Conservation (phyloP, 2,113 vertebrate species). For the Geococcyx californianus region DNA sequence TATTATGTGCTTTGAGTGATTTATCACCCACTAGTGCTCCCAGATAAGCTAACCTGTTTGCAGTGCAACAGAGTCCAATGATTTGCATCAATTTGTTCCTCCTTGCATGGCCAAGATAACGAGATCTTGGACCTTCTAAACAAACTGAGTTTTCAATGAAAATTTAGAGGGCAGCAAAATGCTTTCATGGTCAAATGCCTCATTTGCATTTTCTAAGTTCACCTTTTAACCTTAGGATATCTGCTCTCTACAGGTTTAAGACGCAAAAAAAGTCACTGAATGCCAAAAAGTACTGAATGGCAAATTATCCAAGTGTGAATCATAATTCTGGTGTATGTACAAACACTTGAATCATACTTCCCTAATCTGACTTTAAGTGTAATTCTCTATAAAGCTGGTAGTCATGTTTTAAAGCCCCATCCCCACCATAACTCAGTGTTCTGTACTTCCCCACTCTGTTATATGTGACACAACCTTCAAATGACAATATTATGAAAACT, state of each 20-base stretch:
- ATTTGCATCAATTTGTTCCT: background rate
- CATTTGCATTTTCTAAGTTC: background rate
- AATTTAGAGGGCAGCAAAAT: conserved; percentile 15
- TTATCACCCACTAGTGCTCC: background rate
- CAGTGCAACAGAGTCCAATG: background rate
- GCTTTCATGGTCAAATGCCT: conserved; percentile 16
- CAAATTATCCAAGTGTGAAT: background rate
- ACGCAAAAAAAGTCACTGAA: background rate
- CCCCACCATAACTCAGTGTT: background rate
- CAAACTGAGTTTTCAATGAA: background rate
- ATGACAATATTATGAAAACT: background rate
- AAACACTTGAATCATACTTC: background rate
- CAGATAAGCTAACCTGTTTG: background rate
- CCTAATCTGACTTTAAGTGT: background rate
- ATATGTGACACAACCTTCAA: background rate
- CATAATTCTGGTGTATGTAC: background rate
- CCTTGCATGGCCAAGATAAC: background rate
- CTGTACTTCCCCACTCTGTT: accelerated
- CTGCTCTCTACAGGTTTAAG: background rate
- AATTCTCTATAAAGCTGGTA: background rate
- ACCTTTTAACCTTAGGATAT: background rate
- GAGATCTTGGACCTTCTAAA: conserved; percentile 5
- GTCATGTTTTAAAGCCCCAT: background rate
- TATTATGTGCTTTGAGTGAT: background rate
- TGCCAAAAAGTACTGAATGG: background rate